Conservation (phyloP, 1,140 invertebrate species). For the Cydia pomonella region DNA sequence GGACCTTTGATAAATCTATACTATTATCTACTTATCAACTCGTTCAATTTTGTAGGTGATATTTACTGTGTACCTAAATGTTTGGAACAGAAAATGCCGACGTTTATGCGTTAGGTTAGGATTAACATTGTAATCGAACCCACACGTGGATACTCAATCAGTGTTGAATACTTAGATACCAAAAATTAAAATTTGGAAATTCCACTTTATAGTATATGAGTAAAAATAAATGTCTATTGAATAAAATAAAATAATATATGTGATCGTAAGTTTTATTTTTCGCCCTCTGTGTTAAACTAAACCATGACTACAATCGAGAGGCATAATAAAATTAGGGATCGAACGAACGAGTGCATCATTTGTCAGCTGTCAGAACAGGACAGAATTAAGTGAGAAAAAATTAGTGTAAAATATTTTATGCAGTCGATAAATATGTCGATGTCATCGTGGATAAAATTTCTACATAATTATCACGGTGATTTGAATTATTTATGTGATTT, state of each 20-base stretch:
- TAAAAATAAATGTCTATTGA: conserved; percentile 78
- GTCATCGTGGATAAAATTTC: no score
- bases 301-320: background rate
- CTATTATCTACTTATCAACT: conserved; percentile 70
- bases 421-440: no score
- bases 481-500: no score
- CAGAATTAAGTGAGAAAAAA: no score
- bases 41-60: conserved; percentile 80
- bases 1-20: conserved; percentile 78
- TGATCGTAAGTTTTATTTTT: conserved; percentile 68
- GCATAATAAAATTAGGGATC: no score
- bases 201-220: conserved; percentile 76
- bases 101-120: conserved; percentile 67
- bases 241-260: conserved; percentile 75
- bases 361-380: no score
- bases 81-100: conserved; percentile 77
- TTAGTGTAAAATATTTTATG: no score
- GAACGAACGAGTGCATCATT: no score
- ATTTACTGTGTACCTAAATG: conserved; percentile 78
- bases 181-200: conserved; percentile 78
- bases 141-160: conserved; percentile 72
- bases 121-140: conserved; percentile 58
- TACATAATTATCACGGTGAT: no score
- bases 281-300: conserved; percentile 25
- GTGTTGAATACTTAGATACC: conserved; percentile 74